A percentile compares a stretch with the other conserved stretches of the same genome.
These are phyloP conservation scores for Lepus oiostolus DNA, from an alignment of 2,797 vertebrate species.

Conservation along the genomic window DNA sequence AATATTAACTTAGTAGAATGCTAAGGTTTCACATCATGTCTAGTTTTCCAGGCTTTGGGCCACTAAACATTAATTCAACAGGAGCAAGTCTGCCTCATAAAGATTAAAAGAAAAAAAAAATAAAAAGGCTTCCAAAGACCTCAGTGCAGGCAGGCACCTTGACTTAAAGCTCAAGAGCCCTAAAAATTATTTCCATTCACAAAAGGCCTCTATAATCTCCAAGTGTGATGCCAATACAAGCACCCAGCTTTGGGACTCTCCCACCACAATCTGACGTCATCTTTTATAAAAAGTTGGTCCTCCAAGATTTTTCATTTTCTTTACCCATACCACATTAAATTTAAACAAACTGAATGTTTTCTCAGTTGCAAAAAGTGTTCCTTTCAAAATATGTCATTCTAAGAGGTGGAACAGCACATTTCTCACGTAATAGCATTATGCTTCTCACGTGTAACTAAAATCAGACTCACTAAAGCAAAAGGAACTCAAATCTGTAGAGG, in stretches of 20 bases:
- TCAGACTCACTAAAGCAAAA: neutral
- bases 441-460: neutral
- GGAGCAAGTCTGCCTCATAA: neutral
- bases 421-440: neutral
- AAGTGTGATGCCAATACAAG: neutral
- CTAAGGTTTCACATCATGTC: slow-evolving; percentile 2
- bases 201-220: neutral
- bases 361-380: neutral
- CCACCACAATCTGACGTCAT: neutral
- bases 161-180: neutral
- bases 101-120: neutral
- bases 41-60: neutral
- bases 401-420: neutral
- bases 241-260: neutral
- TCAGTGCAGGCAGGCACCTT: neutral
- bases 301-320: slow-evolving; percentile 17
- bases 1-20: slow-evolving; percentile 15
- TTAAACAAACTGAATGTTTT: slow-evolving; percentile 10
- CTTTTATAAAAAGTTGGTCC: neutral
- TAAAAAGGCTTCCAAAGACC: neutral
- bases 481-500: neutral
- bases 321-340: neutral
- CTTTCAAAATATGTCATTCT: slow-evolving; percentile 36
- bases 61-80: neutral
- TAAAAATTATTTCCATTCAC: slow-evolving; percentile 28